Base-by-base conservation (phyloP, 2,888 invertebrate species). In the Fragum whitleyi region DNA sequence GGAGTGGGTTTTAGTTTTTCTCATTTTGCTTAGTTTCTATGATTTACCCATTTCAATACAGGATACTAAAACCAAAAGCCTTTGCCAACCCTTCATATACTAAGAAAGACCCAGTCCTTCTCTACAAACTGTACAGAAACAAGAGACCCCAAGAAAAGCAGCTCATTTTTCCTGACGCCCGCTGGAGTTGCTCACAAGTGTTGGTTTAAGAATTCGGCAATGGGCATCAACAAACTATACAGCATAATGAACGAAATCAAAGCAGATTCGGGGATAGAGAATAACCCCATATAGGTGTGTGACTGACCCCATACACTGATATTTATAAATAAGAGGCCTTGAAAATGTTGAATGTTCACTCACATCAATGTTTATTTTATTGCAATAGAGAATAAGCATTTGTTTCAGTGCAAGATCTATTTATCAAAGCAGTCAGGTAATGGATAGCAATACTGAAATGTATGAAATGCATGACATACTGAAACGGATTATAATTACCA, bases 201-300 rank as follows among this genome's bases (percentile, higher is more conserved):
- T 21, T 77, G 77, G 77, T 77, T 65, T 16, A 65, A 11, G 29
- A 77, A 47, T 26, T 28, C 55, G 7, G 51, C 77, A 14, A 73
- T 73, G 59, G 77, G 77, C 16, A 73, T 77, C 9, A 77, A 77
- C 59, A 72, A 73, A 42, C 19, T 73, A 11, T 77, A 77, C 67
- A 73, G 39, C 36, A 73, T 77, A 9, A 77, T 77, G 73, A 67
- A 29, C 5, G 73, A 77, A 39, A 77, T 77, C 72, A 77, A 77
- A 29, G 47, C 39, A 42, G 77, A 67, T 57, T 65, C 77, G 9
- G 72, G 73, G 9, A 77, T 77, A 23, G 32, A 51, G 7, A 42
- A 67, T 77, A 7, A 77, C 72, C 11, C 77, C 72, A 65, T 77
- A 67, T 59, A 77, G 73, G 77, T 77, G n/a, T 16, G 28, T 57